These are phyloP conservation scores for Dreissena polymorpha DNA, from an alignment of 1,140 invertebrate species.

Conservation along the genomic window DNA sequence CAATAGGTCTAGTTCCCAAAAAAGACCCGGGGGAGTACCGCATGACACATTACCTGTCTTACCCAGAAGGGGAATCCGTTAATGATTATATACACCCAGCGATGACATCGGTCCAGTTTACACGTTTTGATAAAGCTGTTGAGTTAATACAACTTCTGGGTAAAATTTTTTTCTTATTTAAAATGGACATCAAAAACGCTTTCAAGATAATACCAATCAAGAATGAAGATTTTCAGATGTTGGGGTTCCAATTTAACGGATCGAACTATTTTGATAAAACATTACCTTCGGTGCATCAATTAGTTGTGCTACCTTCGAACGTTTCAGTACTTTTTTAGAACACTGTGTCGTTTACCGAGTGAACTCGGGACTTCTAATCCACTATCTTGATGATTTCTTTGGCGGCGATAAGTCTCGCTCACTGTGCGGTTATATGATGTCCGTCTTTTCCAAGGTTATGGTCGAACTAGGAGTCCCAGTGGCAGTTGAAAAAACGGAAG, in stretches of 20 bases:
- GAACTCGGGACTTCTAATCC: not conserved
- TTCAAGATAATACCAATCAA: constrained; percentile 8
- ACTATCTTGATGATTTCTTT: constrained; percentile 18
- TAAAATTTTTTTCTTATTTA: not conserved
- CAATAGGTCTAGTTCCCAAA: constrained; percentile 34
- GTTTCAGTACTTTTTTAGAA: constrained; percentile 14
- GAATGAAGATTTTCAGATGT: constrained; percentile 12
- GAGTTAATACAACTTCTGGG: constrained; percentile 12
- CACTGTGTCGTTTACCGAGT: not conserved
- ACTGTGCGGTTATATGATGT: not conserved
- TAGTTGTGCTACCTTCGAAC: constrained; percentile 11
- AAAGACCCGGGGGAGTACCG: constrained; percentile 11
- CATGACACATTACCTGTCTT: constrained; percentile 39
- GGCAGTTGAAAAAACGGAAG: constrained; percentile 13
- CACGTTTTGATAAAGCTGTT: constrained; percentile 10
- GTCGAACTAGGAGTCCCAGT: not conserved
- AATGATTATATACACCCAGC: constrained; percentile 11
- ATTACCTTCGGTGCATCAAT: constrained; percentile 11
- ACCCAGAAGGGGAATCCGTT: not conserved
- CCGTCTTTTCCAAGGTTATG: not conserved
- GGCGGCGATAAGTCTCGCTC: not conserved
- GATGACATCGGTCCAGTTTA: not conserved
- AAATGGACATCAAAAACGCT: constrained; percentile 16
- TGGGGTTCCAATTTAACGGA: constrained; percentile 4
- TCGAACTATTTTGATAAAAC: constrained; percentile 8